These are phyloP conservation scores for Hyperopisus bebe DNA, from an alignment of 2,113 vertebrate genomes.

Conservation along the genomic window DNA sequence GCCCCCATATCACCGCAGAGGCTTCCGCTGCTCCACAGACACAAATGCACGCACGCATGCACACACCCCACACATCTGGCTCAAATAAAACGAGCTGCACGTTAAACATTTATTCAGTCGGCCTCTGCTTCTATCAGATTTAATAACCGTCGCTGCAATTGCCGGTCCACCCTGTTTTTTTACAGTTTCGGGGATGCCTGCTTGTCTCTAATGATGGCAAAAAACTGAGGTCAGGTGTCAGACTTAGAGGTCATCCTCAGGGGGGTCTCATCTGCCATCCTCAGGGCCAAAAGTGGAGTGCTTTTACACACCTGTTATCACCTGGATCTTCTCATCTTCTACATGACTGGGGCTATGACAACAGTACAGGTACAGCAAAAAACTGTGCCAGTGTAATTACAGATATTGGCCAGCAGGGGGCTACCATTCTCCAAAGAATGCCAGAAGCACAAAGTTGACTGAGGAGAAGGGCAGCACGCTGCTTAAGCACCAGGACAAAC, in stretches of 20 bases:
- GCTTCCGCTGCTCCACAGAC: not conserved
- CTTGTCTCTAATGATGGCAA: not conserved
- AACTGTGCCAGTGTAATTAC: not conserved
- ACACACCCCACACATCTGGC: conserved; percentile 5
- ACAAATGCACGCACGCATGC: not conserved
- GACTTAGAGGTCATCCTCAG: conserved; percentile 23
- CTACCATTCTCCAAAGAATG: not conserved
- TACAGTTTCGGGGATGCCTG: not conserved
- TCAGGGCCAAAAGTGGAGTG: conserved; percentile 14
- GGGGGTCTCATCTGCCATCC: conserved; percentile 18
- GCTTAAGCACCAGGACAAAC: not conserved
- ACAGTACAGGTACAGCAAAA: not conserved
- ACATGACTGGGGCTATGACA: not conserved
- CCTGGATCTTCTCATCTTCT: not conserved
- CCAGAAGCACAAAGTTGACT: not conserved
- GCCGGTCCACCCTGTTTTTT: not conserved
- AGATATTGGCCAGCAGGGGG: conserved; percentile 11
- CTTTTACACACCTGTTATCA: conserved; percentile 9
- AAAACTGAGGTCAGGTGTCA: conserved; percentile 23
- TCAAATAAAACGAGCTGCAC: not conserved
- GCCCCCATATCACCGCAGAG: not conserved
- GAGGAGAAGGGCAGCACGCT: not conserved
- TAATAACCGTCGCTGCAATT: not conserved
- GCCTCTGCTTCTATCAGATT: not conserved
- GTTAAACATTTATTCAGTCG: conserved; percentile 7